Conservation (phyloP, 1,140 invertebrate genomes). For the Tachypleus tridentatus region DNA sequence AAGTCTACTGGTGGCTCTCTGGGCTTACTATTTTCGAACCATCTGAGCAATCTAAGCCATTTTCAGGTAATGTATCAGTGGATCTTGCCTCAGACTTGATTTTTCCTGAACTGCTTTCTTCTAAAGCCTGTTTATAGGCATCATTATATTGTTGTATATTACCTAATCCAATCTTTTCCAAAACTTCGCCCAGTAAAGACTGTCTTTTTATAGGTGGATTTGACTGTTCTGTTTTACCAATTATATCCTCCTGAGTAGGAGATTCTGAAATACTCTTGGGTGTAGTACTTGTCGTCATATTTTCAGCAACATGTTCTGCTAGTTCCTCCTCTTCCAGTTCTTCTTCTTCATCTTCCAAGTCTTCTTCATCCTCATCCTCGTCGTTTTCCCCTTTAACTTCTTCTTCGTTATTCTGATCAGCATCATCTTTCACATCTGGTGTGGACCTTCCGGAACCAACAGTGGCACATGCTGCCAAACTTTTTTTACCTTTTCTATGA, state of each 20-base stretch:
- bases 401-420: not conserved
- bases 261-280: slow-evolving; percentile 29
- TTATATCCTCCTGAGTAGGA: slow-evolving; percentile 8
- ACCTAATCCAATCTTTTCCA: slow-evolving; percentile 89
- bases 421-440: slow-evolving; percentile 33
- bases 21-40: slow-evolving; percentile 45
- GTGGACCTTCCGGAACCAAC: slow-evolving; percentile 26
- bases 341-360: slow-evolving; percentile 37
- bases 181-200: slow-evolving; percentile 86
- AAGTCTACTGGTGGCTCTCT: slow-evolving; percentile 51
- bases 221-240: slow-evolving; percentile 3
- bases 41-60: slow-evolving; percentile 36
- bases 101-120: slow-evolving; percentile 43
- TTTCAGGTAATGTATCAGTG: slow-evolving; percentile 24
- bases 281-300: slow-evolving; percentile 42
- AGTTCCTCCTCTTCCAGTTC: slow-evolving; percentile 33
- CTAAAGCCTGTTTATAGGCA: slow-evolving; percentile 85
- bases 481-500: slow-evolving; percentile 35
- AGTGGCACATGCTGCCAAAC: slow-evolving; percentile 26
- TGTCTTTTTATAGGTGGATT: slow-evolving; percentile 35
- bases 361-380: slow-evolving; percentile 34
- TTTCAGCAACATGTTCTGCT: slow-evolving; percentile 28
- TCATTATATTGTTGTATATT: slow-evolving; percentile 92
- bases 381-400: slow-evolving; percentile 54
- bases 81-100: slow-evolving; percentile 19